Conservation (phyloP, 2,888 invertebrate species). For the Terebella lapidaria region DNA sequence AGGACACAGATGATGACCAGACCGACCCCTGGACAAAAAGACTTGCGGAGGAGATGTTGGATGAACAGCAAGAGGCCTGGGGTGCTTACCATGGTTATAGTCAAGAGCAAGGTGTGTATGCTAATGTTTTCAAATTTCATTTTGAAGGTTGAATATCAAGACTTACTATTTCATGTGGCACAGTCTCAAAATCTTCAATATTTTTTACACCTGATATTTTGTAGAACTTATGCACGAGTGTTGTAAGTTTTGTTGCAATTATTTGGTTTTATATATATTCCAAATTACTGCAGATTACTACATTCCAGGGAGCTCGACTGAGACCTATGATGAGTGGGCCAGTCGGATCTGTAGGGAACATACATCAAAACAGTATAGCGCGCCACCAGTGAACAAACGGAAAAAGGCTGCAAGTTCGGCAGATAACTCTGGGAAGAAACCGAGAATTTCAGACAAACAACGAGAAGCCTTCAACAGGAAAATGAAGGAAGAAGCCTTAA, state of each 20-base stretch:
- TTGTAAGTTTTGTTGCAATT: no score
- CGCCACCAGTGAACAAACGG: slow-evolving; percentile 11
- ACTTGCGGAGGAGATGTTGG: background rate
- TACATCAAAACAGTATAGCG: slow-evolving; percentile 16
- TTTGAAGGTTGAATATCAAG: no score
- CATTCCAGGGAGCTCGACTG: no score
- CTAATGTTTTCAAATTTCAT: no score
- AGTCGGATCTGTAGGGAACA: slow-evolving; percentile 31
- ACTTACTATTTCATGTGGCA: no score
- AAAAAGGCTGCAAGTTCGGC: slow-evolving; percentile 17
- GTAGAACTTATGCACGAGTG: no score
- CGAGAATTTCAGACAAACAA: slow-evolving; percentile 18
- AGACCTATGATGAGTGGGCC: slow-evolving; percentile 37
- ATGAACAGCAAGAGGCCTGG: slow-evolving; percentile 23
- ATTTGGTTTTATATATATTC: no score
- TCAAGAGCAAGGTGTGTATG: no score
- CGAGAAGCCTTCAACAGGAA: slow-evolving; percentile 6
- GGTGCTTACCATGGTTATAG: no score
- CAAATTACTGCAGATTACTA: no score
- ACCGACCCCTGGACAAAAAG: background rate
- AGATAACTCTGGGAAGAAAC: background rate
- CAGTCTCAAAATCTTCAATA: no score
- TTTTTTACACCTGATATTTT: no score
- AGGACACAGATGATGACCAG: background rate
- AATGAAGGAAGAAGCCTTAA: background rate